Base-by-base conservation (phyloP, 2,113 vertebrate genomes). In the Zosterops lateralis region DNA sequence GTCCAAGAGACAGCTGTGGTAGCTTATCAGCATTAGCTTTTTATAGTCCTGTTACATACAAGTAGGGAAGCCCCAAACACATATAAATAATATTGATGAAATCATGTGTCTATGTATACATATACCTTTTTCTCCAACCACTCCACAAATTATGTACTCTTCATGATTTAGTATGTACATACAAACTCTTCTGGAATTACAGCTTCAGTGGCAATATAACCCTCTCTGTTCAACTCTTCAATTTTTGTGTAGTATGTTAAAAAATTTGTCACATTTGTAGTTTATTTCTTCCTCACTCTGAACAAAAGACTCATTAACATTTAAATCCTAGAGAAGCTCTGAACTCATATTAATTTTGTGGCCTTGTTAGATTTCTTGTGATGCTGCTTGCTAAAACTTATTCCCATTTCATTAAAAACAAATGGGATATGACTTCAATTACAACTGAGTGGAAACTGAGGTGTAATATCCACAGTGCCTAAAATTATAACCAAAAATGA, bases 1-100 rank as follows among this genome's bases (percentile, higher is more conserved):
- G 71, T 72, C 53, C 74, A 75, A 75, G 70, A 82, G 79, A 81
- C 57, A 92, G 72, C 70, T 93, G 66, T 53, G 16, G 66, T 47
- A 94, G 64, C 87, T 94, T 78, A 89, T 66, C 87, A 84, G 65
- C 58, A 70, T 68, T 68, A 89, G 34, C 50, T 82, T 75, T 83
- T 74, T 76, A 87, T 11, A 64, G 40, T 8, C 32, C 53, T 56
- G 31, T 67, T 89, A 44, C 44, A 65, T 5, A 0, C 28, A 78
- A 91, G 50, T 10, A 54, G 34, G 32, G 67, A 88, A 96, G 44
- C 44, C 89, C 68, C 60, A 88, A 71, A 56, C 34, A 71, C 21
- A 44, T 28, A 60, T 32, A 91, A 92, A 88, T 84, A 84, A 94
- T 18, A 77, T 0, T 40, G 62, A 75, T 42, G 47, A 90, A 95